phyloP scores from a whole-genome alignment of 2,888 invertebrate genomes.

The Idaea dimidiata region DNA sequence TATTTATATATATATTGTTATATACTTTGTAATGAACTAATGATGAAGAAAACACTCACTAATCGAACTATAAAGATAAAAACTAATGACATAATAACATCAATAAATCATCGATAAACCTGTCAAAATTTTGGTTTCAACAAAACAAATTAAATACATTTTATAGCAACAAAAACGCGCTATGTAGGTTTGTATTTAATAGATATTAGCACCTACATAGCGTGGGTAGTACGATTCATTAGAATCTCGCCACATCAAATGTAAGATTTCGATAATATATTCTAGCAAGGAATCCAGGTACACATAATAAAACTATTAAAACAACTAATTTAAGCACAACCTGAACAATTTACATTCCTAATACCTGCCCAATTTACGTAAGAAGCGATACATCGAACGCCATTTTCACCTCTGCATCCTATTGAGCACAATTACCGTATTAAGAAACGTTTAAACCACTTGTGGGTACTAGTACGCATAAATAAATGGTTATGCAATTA shows the following conservation, averaged over 20 bases:
- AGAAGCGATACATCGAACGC: constrained; percentile 11
- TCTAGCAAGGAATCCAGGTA: not conserved
- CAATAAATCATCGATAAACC: not conserved
- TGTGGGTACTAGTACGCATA: not conserved
- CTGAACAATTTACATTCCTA: constrained; percentile 16
- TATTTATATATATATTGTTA: no score
- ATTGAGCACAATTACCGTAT: constrained; percentile 8
- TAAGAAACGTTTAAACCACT: not conserved
- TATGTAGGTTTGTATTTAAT: no score
- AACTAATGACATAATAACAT: not conserved
- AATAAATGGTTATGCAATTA: not conserved
- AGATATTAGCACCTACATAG: no score
- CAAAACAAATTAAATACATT: not conserved
- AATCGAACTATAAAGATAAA: not conserved
- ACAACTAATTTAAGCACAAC: not conserved
- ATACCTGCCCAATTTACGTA: constrained; percentile 14
- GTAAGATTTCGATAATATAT: not conserved
- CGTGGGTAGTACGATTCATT: no score
- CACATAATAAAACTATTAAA: constrained; percentile 1
- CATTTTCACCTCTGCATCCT: constrained; percentile 18
- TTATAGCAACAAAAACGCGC: no score
- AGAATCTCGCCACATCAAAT: no score
- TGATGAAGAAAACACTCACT: no score
- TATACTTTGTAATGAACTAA: no score
- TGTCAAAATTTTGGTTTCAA: not conserved